A percentile compares a stretch with the other conserved stretches of the same genome.
Conservation (phyloP, 2,888 invertebrate genomes). For the Leptopterna dolabrata region DNA sequence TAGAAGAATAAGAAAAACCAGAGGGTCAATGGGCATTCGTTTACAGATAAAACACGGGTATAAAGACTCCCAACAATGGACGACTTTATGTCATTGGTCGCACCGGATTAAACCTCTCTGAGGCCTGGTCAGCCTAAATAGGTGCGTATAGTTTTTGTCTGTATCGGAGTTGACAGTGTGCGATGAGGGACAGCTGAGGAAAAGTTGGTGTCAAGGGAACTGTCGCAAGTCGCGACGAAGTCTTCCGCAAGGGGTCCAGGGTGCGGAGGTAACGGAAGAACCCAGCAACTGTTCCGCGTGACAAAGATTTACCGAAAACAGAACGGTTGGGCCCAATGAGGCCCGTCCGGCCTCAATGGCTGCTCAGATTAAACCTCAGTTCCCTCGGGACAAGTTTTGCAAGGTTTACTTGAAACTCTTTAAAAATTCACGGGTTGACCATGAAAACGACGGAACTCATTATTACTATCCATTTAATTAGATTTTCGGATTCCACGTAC, state of each 20-base stretch:
- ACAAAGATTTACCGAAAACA: too few species aligned
- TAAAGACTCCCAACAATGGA: not conserved
- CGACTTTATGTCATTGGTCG: not conserved
- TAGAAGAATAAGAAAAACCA: not conserved
- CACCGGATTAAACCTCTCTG: not conserved
- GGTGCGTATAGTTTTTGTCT: not conserved
- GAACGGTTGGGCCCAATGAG: too few species aligned
- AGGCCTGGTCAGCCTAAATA: not conserved
- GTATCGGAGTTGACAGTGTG: not conserved
- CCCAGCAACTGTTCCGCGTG: too few species aligned
- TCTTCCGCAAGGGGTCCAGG: not conserved
- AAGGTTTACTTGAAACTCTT: too few species aligned
- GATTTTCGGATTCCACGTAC: too few species aligned
- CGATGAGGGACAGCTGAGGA: not conserved
- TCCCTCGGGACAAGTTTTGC: too few species aligned
- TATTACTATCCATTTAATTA: too few species aligned
- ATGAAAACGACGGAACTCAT: too few species aligned
- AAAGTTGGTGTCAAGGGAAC: not conserved
- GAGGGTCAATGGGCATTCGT: not conserved
- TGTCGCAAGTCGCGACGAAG: not conserved
- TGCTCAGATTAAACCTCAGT: too few species aligned
- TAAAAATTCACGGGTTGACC: too few species aligned
- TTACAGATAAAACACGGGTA: not conserved
- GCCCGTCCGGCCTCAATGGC: too few species aligned
- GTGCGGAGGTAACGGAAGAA: not conserved